Conservation (phyloP, 2,113 vertebrate species). For the Capreolus pygargus region DNA sequence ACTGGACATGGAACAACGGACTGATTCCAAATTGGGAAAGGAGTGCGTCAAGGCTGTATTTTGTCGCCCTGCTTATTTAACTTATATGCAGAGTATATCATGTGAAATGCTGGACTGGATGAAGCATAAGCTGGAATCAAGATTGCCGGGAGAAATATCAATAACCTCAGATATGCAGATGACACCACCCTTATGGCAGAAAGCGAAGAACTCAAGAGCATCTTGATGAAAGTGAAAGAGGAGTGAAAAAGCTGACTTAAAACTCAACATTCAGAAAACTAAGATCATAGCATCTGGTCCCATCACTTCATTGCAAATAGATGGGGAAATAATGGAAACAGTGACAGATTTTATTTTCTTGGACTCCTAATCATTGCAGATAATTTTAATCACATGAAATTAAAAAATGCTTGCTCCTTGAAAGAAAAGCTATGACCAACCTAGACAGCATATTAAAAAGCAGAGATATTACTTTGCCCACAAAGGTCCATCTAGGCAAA, state of each 20-base stretch:
- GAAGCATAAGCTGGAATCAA: not conserved
- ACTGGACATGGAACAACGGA: rapidly evolving
- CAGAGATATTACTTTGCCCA: not conserved
- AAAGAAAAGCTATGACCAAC: not conserved
- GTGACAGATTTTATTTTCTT: not conserved
- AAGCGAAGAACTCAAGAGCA: not conserved
- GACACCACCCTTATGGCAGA: not conserved
- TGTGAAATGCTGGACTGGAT: not conserved
- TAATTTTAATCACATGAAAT: not conserved
- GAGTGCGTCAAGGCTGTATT: not conserved
- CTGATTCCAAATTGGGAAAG: not conserved
- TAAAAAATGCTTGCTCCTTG: not conserved
- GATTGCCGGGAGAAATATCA: not conserved
- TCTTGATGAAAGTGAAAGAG: not conserved
- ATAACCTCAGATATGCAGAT: not conserved
- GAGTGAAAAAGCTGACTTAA: not conserved
- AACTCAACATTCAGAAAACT: not conserved
- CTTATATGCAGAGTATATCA: not conserved
- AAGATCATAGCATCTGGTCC: not conserved
- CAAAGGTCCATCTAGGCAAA: not conserved
- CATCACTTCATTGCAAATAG: not conserved
- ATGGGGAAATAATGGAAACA: not conserved
- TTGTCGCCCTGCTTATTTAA: not conserved
- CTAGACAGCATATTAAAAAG: not conserved
- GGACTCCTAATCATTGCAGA: not conserved